Percentiles rank a stretch among this genome's conserved stretches.
Evolutionary conservation across 2,888 invertebrate species (phyloP).

Genomic region (Julus scanicus): DNA sequence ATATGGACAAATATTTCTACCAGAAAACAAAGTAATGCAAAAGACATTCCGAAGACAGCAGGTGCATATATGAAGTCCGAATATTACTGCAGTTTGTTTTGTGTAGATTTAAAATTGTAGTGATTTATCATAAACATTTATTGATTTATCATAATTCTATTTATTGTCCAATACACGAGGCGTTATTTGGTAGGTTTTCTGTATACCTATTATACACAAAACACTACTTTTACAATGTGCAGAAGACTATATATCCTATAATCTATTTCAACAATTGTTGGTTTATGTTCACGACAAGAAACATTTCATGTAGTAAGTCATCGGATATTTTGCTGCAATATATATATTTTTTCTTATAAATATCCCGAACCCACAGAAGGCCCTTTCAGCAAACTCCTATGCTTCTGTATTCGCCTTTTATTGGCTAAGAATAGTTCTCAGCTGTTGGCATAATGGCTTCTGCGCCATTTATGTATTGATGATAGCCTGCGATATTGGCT

Average conservation of each 20-base stretch:
- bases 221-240: not conserved
- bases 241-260: not conserved
- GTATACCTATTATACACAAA: not conserved
- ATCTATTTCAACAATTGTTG: slow-evolving; percentile 15
- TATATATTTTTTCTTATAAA: slow-evolving; percentile 28
- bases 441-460: slow-evolving; percentile 43
- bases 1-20: not conserved
- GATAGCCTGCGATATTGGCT: slow-evolving; percentile 14
- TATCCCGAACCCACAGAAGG: not conserved
- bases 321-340: slow-evolving; percentile 7
- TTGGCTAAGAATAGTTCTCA: slow-evolving; percentile 40
- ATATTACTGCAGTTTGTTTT: not conserved
- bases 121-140: not conserved
- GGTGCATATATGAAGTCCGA: not conserved
- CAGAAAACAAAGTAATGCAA: not conserved
- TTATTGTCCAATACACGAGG: not conserved
- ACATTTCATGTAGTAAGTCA: not conserved
- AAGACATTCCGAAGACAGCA: not conserved
- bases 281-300: slow-evolving; percentile 23
- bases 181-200: not conserved
- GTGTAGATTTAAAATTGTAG: not conserved
- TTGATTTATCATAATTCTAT: not conserved
- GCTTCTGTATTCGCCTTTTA: not conserved
- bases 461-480: slow-evolving; percentile 42
- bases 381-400: not conserved